phyloP scores from a whole-genome alignment of 2,888 invertebrate species.

The Tupiocoris notatus region DNA sequence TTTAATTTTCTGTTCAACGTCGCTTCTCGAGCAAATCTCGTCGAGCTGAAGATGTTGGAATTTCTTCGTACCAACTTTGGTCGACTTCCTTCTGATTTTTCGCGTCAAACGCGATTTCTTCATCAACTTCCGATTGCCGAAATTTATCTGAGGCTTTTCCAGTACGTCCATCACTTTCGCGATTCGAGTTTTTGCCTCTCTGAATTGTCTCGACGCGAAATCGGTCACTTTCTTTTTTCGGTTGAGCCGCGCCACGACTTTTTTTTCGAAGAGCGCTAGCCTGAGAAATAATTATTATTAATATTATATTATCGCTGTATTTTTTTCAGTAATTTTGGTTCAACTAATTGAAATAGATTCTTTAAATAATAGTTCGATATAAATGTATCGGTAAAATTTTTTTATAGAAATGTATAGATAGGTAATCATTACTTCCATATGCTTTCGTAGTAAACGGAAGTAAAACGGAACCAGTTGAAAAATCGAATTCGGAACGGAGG shows the following conservation, averaged over 20 bases:
- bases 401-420: no score
- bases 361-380: no score
- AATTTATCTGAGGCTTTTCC: background rate
- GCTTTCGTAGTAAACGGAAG: no score
- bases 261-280: background rate
- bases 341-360: no score
- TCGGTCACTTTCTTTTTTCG: background rate
- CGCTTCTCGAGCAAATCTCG: background rate
- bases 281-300: no score
- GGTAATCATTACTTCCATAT: no score
- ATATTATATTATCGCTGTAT: no score
- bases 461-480: no score
- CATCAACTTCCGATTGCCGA: background rate
- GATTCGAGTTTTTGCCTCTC: background rate
- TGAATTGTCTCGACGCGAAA: background rate
- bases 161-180: background rate
- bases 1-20: conserved; percentile 15
- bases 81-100: background rate
- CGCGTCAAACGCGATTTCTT: background rate
- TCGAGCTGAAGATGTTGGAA: conserved; percentile 9
- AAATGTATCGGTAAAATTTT: no score
- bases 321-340: no score
- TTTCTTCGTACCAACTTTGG: background rate
- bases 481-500: no score
- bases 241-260: conserved; percentile 1